Percentiles rank a stretch among this genome's conserved stretches.
These are phyloP conservation scores for Drosophila erecta DNA, from an alignment of 1,140 invertebrate species.

Conservation along the genomic window DNA sequence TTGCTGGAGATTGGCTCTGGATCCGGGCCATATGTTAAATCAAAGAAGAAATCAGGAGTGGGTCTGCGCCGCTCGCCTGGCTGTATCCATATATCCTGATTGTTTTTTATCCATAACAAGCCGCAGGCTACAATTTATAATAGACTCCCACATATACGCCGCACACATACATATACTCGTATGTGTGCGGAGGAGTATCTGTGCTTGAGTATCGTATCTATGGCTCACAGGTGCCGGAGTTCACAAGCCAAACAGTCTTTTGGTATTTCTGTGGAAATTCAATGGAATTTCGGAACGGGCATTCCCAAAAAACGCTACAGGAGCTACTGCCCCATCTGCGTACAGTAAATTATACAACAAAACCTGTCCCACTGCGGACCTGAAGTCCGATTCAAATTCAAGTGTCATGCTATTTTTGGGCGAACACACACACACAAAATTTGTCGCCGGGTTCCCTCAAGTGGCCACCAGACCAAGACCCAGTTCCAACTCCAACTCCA, in stretches of 20 bases:
- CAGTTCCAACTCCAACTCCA: slow-evolving; percentile 4
- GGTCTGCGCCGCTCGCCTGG: slow-evolving; percentile 7
- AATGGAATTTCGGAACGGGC: slow-evolving; percentile 60
- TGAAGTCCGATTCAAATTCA: slow-evolving; percentile 62
- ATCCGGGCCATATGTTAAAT: slow-evolving; percentile 48
- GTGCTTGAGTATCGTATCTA: slow-evolving; percentile 21
- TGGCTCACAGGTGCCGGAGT: slow-evolving; percentile 64
- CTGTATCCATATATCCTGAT: slow-evolving; percentile 52
- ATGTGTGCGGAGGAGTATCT: slow-evolving; percentile 10
- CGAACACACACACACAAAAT: slow-evolving; percentile 56
- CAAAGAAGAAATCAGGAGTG: slow-evolving; percentile 51
- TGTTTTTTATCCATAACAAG: slow-evolving; percentile 80
- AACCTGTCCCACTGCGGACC: slow-evolving; percentile 61
- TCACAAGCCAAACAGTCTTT: slow-evolving; percentile 50
- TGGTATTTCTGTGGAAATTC: slow-evolving; percentile 71
- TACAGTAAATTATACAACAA: slow-evolving; percentile 79
- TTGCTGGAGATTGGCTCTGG: slow-evolving; percentile 15
- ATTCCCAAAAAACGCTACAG: slow-evolving; percentile 28
- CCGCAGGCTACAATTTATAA: slow-evolving; percentile 68
- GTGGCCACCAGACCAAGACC: slow-evolving; percentile 42
- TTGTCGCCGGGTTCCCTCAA: slow-evolving; percentile 70
- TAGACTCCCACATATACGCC: slow-evolving; percentile 45
- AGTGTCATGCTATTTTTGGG: slow-evolving; percentile 79
- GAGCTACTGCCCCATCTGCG: slow-evolving; percentile 52
- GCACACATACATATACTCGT: too few species aligned